Conservation (phyloP, 2,113 vertebrate species). For the Xiphophorus couchianus region DNA sequence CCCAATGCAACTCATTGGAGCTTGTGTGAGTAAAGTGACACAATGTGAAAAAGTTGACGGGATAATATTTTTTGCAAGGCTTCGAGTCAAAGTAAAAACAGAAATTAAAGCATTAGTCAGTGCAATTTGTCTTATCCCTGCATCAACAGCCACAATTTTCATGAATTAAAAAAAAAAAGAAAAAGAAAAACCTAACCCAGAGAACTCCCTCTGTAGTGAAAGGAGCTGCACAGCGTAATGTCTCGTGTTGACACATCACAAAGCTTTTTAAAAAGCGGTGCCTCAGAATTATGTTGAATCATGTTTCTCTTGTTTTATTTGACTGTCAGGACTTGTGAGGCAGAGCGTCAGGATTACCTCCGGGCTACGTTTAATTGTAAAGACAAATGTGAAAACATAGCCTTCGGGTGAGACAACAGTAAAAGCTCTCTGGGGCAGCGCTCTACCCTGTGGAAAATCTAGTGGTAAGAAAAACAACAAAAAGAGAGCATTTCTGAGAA, state of each 20-base stretch:
- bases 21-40: not conserved
- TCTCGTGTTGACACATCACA: conserved; percentile 47
- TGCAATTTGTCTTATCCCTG: not conserved
- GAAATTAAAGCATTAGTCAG: conserved; percentile 23
- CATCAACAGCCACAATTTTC: conserved; percentile 11
- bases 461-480: conserved; percentile 1
- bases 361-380: conserved; percentile 74
- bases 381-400: conserved; percentile 69
- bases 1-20: not conserved
- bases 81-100: conserved; percentile 29
- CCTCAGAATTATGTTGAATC: conserved; percentile 64
- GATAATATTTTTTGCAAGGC: not conserved
- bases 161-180: not conserved
- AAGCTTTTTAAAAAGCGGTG: conserved; percentile 46
- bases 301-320: conserved; percentile 56
- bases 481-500: conserved; percentile 10
- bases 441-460: conserved; percentile 39
- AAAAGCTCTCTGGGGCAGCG: conserved; percentile 53
- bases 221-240: conserved; percentile 1
- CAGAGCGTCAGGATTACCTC: conserved; percentile 43
- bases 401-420: conserved; percentile 57
- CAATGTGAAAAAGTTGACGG: not conserved
- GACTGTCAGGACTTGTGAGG: conserved; percentile 59
- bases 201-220: conserved; percentile 4
- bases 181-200: conserved; percentile 5